phyloP scores from a whole-genome alignment of 2,888 invertebrate species.

The Subacronicta megacephala region DNA sequence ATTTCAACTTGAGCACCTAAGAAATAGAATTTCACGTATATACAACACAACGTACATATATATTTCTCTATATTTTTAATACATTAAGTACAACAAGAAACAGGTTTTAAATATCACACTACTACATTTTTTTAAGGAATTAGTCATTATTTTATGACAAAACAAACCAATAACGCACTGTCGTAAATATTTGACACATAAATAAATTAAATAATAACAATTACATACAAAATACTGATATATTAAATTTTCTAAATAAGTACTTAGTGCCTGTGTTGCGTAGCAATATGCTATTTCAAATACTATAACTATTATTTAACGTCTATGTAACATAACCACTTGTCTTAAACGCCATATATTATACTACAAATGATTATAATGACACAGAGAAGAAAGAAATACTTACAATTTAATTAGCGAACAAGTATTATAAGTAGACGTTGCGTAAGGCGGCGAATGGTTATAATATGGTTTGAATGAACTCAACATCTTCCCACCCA shows the following conservation, averaged over 20 bases:
- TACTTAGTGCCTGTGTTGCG: conserved; percentile 49
- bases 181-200: conserved; percentile 26
- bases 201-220: conserved; percentile 37
- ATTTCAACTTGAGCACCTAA: conserved; percentile 55
- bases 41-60: conserved; percentile 49
- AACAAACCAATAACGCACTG: conserved; percentile 8
- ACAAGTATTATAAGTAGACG: no score
- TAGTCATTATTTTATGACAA: conserved; percentile 25
- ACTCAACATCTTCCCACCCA: no score
- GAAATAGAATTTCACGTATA: conserved; percentile 42
- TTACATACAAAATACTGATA: conserved; percentile 55
- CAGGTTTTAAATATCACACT: conserved; percentile 46
- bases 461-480: no score
- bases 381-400: not conserved
- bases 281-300: conserved; percentile 23
- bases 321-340: conserved; percentile 41
- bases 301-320: conserved; percentile 26
- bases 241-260: conserved; percentile 45
- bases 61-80: conserved; percentile 38
- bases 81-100: conserved; percentile 48
- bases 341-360: conserved; percentile 14
- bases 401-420: no score
- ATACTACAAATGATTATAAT: conserved; percentile 24
- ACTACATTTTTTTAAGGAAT: conserved; percentile 15
- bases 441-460: no score